Percentiles rank a stretch among this genome's conserved stretches.
Evolutionary conservation across 2,888 invertebrate genomes (phyloP).

Genomic region (Acanthoscelides obtectus): DNA sequence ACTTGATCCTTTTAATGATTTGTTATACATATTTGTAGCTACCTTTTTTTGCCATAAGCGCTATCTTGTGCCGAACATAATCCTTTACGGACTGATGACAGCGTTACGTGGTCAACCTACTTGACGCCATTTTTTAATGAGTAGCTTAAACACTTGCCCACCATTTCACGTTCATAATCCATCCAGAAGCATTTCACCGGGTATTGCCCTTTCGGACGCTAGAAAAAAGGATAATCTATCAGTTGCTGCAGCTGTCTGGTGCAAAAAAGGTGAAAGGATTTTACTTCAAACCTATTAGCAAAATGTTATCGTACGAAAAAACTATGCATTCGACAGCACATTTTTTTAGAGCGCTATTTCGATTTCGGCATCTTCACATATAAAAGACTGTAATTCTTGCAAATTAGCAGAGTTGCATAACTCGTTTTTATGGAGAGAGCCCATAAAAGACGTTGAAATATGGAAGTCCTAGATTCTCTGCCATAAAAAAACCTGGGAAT

Average conservation of each 20-base stretch:
- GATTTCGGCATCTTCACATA: not conserved
- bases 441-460: not conserved
- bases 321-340: not conserved
- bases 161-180: too few species aligned
- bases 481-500: not conserved
- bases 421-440: not conserved
- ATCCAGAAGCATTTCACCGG: not conserved
- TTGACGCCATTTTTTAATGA: too few species aligned
- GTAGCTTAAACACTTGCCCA: too few species aligned
- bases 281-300: not conserved
- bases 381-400: not conserved
- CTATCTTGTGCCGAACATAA: too few species aligned
- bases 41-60: too few species aligned
- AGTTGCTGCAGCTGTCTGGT: not conserved
- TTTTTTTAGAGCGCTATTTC: not conserved
- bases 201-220: not conserved
- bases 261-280: not conserved
- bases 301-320: not conserved
- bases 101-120: too few species aligned
- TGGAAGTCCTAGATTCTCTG: not conserved
- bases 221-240: not conserved
- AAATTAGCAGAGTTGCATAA: not conserved
- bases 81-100: too few species aligned
- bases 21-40: too few species aligned
- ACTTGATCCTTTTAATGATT: too few species aligned